A percentile compares a stretch with the other conserved stretches of the same genome.
These are phyloP conservation scores for Falco columbarius DNA, from an alignment of 2,797 vertebrate genomes.

Conservation along the genomic window DNA sequence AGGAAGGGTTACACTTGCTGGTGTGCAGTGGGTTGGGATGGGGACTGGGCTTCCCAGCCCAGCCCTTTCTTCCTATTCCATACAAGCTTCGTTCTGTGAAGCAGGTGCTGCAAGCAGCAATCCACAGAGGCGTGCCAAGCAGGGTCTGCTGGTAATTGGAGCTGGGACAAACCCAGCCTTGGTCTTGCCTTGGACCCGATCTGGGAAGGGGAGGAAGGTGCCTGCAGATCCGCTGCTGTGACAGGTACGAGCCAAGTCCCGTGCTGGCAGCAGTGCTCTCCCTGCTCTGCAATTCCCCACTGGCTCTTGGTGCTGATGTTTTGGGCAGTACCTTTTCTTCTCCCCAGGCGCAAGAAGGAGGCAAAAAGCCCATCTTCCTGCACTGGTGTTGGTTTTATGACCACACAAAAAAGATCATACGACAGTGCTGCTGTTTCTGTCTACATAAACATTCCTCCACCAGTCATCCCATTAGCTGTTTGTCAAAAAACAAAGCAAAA, in stretches of 20 bases:
- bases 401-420: background rate
- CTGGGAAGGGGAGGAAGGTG: background rate
- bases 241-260: background rate
- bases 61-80: background rate
- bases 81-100: background rate
- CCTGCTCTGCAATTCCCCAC: background rate
- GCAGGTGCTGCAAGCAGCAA: accelerated
- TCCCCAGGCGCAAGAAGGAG: accelerated
- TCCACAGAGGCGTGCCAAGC: accelerated
- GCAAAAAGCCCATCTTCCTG: background rate
- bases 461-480: background rate
- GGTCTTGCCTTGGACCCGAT: accelerated
- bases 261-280: accelerated
- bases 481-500: background rate
- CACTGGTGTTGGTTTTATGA: background rate
- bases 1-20: background rate
- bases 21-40: background rate
- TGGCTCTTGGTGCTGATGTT: background rate
- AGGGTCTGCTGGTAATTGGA: background rate
- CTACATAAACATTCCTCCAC: background rate
- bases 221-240: background rate
- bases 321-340: background rate
- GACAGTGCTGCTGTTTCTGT: background rate
- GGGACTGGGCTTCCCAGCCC: background rate
- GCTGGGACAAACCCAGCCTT: background rate